Evolutionary conservation across 2,888 invertebrate species (phyloP), one percentile per base, ranked within the genome.

Genomic region (Spisula subtruncata): DNA sequence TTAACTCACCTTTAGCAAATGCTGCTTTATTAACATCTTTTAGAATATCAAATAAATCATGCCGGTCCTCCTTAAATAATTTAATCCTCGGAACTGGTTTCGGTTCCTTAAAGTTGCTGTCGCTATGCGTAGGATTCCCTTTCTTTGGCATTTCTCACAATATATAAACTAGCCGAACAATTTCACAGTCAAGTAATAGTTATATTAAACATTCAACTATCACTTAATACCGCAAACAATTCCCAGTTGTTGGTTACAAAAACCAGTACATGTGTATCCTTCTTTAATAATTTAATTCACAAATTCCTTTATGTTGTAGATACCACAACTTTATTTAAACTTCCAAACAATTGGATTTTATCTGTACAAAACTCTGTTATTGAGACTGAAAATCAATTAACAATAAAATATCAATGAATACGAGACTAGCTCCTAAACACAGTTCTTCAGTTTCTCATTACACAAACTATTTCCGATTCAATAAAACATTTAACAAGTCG

Each of bases 31-130:
- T 88, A 54, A 90, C 92, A 81, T 92, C 90, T 80, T 87, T 93
- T 5, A 95, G 89, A 46, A 95, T 95, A 66, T 93, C 90, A 60
- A 91, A 86, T 82, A 95, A 85, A 25, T 94, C 84, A 46, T 92
- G 89, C 32, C 93, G 90, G 46, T 95, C 91, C 66, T 93, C 92
- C 88, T 93, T 93, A 87, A 95, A 95, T 25, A 94, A 66, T 83
- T 91, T 93, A 32, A 94, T 92, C 75, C 94, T 90, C 0, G 92
- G 91, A 6, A 90, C 86, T 2, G 93, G 91, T 75, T 88, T 89
- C 56, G 91, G 90, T 16, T 92, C 91, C 25, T 93, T 91, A 51
- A 94, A 91, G 46, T 92, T 91, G 46, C 93, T 94, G 18, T 92
- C 93, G 86, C 92, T 93, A 60, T 90, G 85, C 8, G 93, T 89